Evolutionary conservation across 2,113 vertebrate genomes (phyloP), one percentile per base, ranked within the genome.

Genomic region (Amphilophus citrinellus): DNA sequence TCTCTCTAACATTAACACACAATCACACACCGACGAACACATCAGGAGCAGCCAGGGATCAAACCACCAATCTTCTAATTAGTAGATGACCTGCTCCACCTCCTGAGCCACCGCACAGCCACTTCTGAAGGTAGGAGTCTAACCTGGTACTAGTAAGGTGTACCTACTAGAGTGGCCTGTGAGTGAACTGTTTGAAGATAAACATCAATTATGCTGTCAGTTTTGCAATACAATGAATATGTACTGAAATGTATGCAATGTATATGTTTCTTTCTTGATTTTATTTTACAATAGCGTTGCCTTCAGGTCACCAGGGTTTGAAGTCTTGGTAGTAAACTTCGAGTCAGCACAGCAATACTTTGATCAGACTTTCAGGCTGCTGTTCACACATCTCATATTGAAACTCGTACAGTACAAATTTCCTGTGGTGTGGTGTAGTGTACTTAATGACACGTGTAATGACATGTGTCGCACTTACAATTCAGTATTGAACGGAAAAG

Each of bases 341-440:
- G 2, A 7, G 27, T 71, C 66, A 32, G 78, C 20, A 57, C 50
- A 2, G 35, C n/a, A 57, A 4, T 57, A 47, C 27, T 56, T 73
- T 32, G 27, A 27, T 14, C 18, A 20, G 15, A 24, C 15, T 3
- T 3, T 18, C 35, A n/a, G 27, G 20, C 24, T 60, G 76, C 53
- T 63, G 22, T 56, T 73, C 30, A 63, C 60, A 61, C 73, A 50
- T 80, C 32, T 56, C n/a, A 60, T 8, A 75, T 32, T 13, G 59
- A 77, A 81, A 80, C 80, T 57, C 2, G 27, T 27, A 5, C 4
- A 60, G 63, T 8, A 3, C 37, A 24, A 18, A 59, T 66, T 84
- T 89, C 84, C 81, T 84, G 66, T 85, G 60, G 15, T 42, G 20
- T 58, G n/a, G 80, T 2, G 68, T 71, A 50, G 47, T 56, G 50